Evolutionary conservation across 2,113 vertebrate genomes (phyloP), one percentile per base, ranked within the genome.

Genomic region (Nematolebias whitei): DNA sequence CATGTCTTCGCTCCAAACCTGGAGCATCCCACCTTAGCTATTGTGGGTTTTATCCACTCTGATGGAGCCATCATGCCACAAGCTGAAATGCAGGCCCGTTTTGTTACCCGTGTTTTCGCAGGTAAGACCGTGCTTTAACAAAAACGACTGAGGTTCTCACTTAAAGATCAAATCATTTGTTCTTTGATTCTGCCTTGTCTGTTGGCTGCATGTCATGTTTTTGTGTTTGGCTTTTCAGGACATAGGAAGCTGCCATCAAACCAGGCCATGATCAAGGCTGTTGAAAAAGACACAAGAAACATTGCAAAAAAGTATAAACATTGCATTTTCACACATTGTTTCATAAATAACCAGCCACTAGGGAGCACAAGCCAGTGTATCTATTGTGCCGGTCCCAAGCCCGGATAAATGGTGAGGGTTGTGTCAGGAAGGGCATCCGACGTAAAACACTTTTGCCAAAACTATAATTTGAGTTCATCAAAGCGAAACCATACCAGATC

Each of bases 31-130:
- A 98, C 96, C 0, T 78, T 98, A 85, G 96, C 95, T 18, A 85
- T 98, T 14, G 92, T 98, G 0, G 96, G 96, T 39, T 83, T 98
- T 50, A 50, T 98, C 68, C 94, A 94, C 39, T 91, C 93, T 2
- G 44, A 92, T 8, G 97, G 96, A 9, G 90, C 96, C 56, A 92
- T 98, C 60, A 96, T 97, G 94, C 92, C 95, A 24, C 75, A 94
- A 73, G 85, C 93, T 0, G 97, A 99, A 82, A 87, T 98, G 53
- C 97, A 99, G 76, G 91, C 89, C 54, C 94, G 95, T 68, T 98
- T 93, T 94, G 95, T 87, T 26, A 68, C 93, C 7, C 88, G 71
- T 0, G 84, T 96, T 23, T 95, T 98, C 64, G 94, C 92, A 90
- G 95, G 97, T 96, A 89, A 85, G 59, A 23, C 40, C 19, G 10